phyloP scores from a whole-genome alignment of 2,113 vertebrate species.

The Podiceps cristatus region DNA sequence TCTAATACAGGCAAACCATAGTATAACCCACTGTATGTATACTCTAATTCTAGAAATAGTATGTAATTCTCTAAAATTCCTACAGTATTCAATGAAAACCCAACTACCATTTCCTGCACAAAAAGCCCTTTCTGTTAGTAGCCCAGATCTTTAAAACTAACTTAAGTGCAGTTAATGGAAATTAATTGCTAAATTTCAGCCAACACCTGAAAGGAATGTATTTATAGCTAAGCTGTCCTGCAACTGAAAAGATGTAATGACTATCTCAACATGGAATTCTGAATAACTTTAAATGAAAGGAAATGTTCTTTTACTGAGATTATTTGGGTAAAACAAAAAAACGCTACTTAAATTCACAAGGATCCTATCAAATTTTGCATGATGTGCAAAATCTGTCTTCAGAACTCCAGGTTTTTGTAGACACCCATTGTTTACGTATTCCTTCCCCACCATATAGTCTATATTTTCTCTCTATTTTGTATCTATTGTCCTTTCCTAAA shows the following conservation, averaged over 20 bases:
- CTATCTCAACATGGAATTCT: background rate
- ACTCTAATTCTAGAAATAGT: background rate
- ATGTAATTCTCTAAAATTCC: background rate
- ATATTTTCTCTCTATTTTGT: background rate
- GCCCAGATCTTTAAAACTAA: background rate
- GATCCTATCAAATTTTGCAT: background rate
- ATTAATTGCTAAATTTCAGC: background rate
- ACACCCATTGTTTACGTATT: background rate
- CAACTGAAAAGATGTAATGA: background rate
- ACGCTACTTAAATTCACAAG: background rate
- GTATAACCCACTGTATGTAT: background rate
- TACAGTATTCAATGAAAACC: background rate
- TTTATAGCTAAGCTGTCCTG: background rate
- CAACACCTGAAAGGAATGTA: background rate
- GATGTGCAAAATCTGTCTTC: background rate
- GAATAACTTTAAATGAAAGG: background rate
- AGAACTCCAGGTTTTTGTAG: background rate
- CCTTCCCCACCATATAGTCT: background rate
- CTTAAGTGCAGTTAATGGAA: background rate
- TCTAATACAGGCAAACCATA: background rate
- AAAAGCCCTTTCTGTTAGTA: background rate
- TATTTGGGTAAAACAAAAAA: background rate
- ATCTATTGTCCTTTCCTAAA: background rate
- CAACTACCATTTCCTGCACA: background rate
- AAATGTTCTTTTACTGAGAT: background rate